Evolutionary conservation across 1,140 invertebrate genomes (phyloP), one percentile per base, ranked within the genome.

Genomic region (Piezodorus guildinii): DNA sequence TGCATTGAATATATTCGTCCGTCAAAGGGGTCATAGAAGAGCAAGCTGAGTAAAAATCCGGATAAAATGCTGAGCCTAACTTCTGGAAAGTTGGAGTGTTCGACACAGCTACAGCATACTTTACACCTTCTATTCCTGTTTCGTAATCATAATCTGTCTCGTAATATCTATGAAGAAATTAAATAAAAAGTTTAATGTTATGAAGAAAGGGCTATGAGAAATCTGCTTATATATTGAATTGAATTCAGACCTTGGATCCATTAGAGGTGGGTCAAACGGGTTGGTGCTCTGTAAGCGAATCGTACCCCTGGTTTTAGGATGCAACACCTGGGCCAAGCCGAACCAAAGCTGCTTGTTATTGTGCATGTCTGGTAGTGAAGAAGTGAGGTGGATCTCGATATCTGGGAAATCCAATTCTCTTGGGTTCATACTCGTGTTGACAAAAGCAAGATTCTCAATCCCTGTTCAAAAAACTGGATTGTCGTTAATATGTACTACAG

Each of bases 221-320:
- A 4, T 8, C 30, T 6, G 6, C 12, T 39, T 39, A 10, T 6
- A 10, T 39, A 39, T 39, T 39, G 34, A 39, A 10, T 1, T 8
- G 34, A 12, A 10, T 21, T 19, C 60, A 30, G 60, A 65, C 15
- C 39, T 34, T 17, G 64, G 64, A 21, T 65, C 59, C 19, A 65
- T 65, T 16, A 65, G 44, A 16, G 64, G 64, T 39, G 46, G 43
- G 4, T 49, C 58, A 12, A n/a, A 19, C 0, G 60, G 58, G 30
- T 65, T 49, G 14, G 43, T n/a, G 17, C 25, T 52, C 16, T 44
- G 25, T 3, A 65, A 23, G 8, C 27, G 39, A 5, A 65, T 45
- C 9, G 27, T 51, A 3, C 64, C 64, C 30, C 64, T 49, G 27
- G 30, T 60, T 54, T 52, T n/a, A 25, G 64, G 64, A 25, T 62